Evolutionary conservation across 2,113 vertebrate species (phyloP), one percentile per base, ranked within the genome.

Genomic region (Chloroceryle aenea): DNA sequence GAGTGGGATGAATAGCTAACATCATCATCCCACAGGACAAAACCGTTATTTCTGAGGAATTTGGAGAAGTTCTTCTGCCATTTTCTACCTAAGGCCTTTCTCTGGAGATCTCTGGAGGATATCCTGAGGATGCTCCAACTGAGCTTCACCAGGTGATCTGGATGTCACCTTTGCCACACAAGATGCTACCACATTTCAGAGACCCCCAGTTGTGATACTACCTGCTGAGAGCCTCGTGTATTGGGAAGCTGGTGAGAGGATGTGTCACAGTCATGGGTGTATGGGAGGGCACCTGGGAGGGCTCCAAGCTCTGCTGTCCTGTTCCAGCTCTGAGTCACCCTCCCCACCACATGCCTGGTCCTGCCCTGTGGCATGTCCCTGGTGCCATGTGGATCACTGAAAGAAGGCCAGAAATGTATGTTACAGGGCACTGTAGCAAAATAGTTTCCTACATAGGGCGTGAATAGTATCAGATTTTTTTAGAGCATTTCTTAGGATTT

Each of bases 231-330:
- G 27, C 9, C 15, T 71, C 3, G 0, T 29, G 22, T 82, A 74
- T 77, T 1, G 6, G 67, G 40, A 32, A 38, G 17, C 38, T 89
- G 50, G 45, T 34, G 14, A 61, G 23, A 81, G 36, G 40, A 62
- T n/a, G 2, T 42, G 43, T 2, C 50, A 66, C 1, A 5, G 32
- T 2, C 4, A 1, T 53, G 63, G 6, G 38, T 53, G 14, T 8
- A 4, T 42, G 53, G 50, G 50, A 48, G 47, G 45, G 48, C 50
- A 58, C 11, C 27, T 3, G 3, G 17, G 47, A 63, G 26, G 21
- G 15, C 13, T 89, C 26, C 66, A 75, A 63, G 18, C 27, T 77
- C 27, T 94, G 53, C 55, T 90, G 34, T 69, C 12, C 14, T 47
- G 16, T 30, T 68, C 62, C 53, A 87, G 30, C 18, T 73, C 43